Conservation (phyloP, 2,888 invertebrate genomes). For the Parascotia fuliginaria region DNA sequence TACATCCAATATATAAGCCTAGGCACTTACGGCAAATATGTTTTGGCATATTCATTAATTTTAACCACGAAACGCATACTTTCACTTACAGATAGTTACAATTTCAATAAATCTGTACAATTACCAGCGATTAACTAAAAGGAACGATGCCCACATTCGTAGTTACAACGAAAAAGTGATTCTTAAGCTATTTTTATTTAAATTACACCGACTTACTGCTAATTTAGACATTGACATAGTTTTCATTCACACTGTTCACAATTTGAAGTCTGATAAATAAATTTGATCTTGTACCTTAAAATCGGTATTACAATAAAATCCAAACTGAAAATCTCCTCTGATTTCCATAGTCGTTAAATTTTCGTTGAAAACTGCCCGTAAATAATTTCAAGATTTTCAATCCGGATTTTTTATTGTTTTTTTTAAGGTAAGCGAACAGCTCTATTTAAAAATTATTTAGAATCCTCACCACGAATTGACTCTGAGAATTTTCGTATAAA, state of each 20-base stretch:
- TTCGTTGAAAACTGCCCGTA: slow-evolving; percentile 18
- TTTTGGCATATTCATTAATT: slow-evolving; percentile 61
- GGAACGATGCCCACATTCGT: slow-evolving; percentile 42
- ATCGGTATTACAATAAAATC: slow-evolving; percentile 13
- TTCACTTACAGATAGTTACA: slow-evolving; percentile 30
- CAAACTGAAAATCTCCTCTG: slow-evolving; percentile 36
- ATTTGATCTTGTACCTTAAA: slow-evolving; percentile 5
- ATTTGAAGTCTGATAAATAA: slow-evolving; percentile 22
- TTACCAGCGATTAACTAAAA: slow-evolving; percentile 41
- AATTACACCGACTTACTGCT: slow-evolving; percentile 41
- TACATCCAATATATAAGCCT: slow-evolving; percentile 63
- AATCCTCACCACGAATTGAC: slow-evolving; percentile 58
- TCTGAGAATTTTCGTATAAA: slow-evolving; percentile 58
- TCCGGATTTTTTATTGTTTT: slow-evolving; percentile 20
- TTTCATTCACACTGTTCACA: slow-evolving; percentile 13
- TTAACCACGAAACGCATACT: slow-evolving; percentile 42
- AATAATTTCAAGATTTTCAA: slow-evolving; percentile 27
- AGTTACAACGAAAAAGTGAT: slow-evolving; percentile 41
- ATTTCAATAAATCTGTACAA: slow-evolving; percentile 40
- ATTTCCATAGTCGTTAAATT: slow-evolving; percentile 47
- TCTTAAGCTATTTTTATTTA: slow-evolving; percentile 39
- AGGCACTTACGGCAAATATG: slow-evolving; percentile 78
- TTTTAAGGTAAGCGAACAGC: slow-evolving; percentile 47
- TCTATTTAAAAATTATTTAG: slow-evolving; percentile 46
- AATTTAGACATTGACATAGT: slow-evolving; percentile 63